Base-by-base conservation (phyloP, 2,113 vertebrate genomes). In the Carassius auratus region DNA sequence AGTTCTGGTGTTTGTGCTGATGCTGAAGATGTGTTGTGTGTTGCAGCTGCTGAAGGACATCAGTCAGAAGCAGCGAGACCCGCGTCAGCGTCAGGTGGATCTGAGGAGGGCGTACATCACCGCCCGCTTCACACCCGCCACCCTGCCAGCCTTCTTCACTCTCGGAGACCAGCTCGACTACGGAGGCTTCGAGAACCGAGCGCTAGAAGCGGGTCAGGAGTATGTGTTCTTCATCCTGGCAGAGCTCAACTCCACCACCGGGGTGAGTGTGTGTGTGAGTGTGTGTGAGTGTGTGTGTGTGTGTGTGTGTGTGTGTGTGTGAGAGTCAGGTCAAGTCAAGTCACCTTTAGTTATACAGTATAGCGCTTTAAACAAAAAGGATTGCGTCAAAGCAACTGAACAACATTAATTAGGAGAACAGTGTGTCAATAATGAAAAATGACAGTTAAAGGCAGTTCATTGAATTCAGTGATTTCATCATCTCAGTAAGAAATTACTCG, bases 151-250 rank as follows among this genome's bases (percentile, higher is more conserved):
- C 1, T 95, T 96, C 91, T 99, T 99, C 94, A 94, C 94, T 62
- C 89, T 99, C 1, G 98, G 98, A 0, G 97, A 99, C 95, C 96
- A 97, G 95, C 96, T 97, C 76, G 97, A 96, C 87, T 97, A 99
- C 0, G 96, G 97, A 0, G 96, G 97, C 87, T 99, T 98, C 0
- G 96, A 98, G 91, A 99, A 99, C 93, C 95, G 95, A 10, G 96
- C 96, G 50, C 91, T 99, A 64, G 98, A 99, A 89, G 92, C 97
- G 0, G 97, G 97, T 38, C 97, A 98, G 93, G 96, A 95, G 89
- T 99, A 99, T 0, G 96, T 99, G 36, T 94, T 99, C 91, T 99
- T 99, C 80, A 95, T 99, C 91, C 94, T 99, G 80, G 98, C 97
- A 0, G 96, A 97, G 90, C 95, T 99, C 30, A 97, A 97, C 90